These are phyloP conservation scores for Anguilla obscura DNA, from an alignment of 2,797 vertebrate species.

Conservation along the genomic window DNA sequence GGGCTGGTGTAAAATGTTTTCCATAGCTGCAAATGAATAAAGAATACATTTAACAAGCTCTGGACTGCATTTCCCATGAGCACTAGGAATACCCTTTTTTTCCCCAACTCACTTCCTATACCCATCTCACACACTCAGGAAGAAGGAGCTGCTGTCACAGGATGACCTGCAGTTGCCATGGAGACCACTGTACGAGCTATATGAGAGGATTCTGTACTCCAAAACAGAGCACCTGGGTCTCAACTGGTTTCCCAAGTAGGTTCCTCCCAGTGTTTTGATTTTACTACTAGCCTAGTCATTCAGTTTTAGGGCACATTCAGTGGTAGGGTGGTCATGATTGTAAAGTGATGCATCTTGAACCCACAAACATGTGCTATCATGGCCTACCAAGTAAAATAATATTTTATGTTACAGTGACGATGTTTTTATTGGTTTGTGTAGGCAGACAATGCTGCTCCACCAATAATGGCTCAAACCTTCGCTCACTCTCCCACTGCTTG, in stretches of 20 bases:
- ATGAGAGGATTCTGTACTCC: constrained; percentile 94
- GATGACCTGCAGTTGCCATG: constrained; percentile 93
- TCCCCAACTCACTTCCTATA: not conserved
- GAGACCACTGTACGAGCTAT: constrained; percentile 90
- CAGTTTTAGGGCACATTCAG: not conserved
- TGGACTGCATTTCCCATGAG: not conserved
- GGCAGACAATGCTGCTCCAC: not conserved
- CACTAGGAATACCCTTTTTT: not conserved
- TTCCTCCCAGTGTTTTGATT: constrained; percentile 25
- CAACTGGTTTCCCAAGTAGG: constrained; percentile 99
- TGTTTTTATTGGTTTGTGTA: not conserved
- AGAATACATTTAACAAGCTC: not conserved
- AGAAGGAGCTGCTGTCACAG: constrained; percentile 92
- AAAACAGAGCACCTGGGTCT: constrained; percentile 97
- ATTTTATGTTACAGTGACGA: not conserved
- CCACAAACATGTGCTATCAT: too few species aligned
- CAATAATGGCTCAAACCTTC: not conserved
- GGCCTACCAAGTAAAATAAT: too few species aligned
- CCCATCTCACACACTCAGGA: constrained; percentile 67
- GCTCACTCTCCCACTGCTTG: not conserved
- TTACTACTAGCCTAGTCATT: not conserved
- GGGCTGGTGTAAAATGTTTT: not conserved
- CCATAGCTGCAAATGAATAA: not conserved
- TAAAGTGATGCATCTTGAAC: too few species aligned
- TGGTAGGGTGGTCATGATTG: not conserved